phyloP scores from a whole-genome alignment of 64 coral and sea anemone species.

The Dendronephthya gigantea region DNA sequence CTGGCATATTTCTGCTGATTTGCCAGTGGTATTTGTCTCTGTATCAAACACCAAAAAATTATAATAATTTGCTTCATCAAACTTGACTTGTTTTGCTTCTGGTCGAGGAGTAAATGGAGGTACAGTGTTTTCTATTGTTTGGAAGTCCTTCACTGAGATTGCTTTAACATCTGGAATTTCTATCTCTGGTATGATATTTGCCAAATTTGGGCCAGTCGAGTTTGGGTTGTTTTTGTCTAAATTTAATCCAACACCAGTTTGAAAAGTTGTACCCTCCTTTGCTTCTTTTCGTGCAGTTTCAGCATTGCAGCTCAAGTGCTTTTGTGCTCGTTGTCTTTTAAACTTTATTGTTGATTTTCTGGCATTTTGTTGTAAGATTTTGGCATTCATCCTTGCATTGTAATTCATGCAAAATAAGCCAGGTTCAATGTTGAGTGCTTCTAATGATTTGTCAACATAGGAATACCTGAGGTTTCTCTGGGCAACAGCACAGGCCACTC shows the following conservation, averaged over 20 bases:
- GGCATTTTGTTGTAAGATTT: constrained; percentile 8
- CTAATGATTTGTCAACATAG: constrained; percentile 19
- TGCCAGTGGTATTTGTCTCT: constrained; percentile 29
- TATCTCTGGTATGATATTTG: not conserved
- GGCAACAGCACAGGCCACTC: constrained; percentile 7
- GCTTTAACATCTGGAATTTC: not conserved
- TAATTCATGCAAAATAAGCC: not conserved
- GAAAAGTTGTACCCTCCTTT: constrained; percentile 32
- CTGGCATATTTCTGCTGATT: constrained; percentile 44
- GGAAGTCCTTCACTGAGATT: constrained; percentile 9
- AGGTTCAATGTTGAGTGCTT: constrained; percentile 28
- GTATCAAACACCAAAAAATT: constrained; percentile 32
- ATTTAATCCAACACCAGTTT: constrained; percentile 27
- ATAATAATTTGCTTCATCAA: constrained; percentile 9
- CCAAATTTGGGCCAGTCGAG: not conserved
- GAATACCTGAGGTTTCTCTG: not conserved
- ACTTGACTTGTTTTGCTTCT: constrained; percentile 2
- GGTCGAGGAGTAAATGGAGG: constrained; percentile 6
- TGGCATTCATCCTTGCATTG: constrained; percentile 21
- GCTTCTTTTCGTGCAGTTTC: constrained; percentile 36
- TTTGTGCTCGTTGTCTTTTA: constrained; percentile 20
- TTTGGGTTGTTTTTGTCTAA: not conserved
- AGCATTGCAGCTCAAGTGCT: not conserved
- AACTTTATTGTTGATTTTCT: constrained; percentile 30
- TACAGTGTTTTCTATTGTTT: constrained; percentile 24